phyloP scores from a whole-genome alignment of 92 coral and sea anemone genomes.

The Anthopleura xanthogrammica region DNA sequence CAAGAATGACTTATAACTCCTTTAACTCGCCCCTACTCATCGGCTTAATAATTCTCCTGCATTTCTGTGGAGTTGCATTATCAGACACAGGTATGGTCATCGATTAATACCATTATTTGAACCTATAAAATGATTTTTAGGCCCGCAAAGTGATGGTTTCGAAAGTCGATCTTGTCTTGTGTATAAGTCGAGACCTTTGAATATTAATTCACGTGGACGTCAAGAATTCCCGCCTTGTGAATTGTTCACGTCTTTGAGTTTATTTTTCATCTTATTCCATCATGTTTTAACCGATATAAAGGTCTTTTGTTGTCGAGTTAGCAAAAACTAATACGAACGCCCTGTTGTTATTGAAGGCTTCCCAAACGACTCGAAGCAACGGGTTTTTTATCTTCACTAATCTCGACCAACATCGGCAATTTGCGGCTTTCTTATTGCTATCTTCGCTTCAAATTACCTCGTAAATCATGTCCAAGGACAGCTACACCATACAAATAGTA shows the following conservation, averaged over 20 bases:
- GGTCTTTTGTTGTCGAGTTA: conserved; percentile 17
- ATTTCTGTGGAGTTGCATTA: conserved; percentile 12
- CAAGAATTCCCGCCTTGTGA: not conserved
- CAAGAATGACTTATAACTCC: conserved; percentile 16
- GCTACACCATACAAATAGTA: not conserved
- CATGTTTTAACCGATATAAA: not conserved
- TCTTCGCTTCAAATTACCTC: conserved; percentile 33
- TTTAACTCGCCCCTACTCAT: conserved; percentile 7
- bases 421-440: conserved; percentile 37
- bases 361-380: conserved; percentile 17
- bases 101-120: not conserved
- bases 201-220: conserved; percentile 24
- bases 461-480: conserved; percentile 21
- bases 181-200: not conserved
- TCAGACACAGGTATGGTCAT: conserved; percentile 33
- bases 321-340: conserved; percentile 33
- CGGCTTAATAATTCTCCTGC: conserved; percentile 23
- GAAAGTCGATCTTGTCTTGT: not conserved
- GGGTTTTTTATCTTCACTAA: conserved; percentile 20
- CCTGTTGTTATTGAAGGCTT: conserved; percentile 19
- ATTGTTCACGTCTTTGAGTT: not conserved
- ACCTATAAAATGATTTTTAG: not conserved
- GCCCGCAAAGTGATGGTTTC: not conserved
- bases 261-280: not conserved
- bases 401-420: conserved; percentile 36